A percentile compares a stretch with the other conserved stretches of the same genome.
These are phyloP conservation scores for Siphamia tubifer DNA, from an alignment of 2,113 vertebrate species.

Conservation along the genomic window DNA sequence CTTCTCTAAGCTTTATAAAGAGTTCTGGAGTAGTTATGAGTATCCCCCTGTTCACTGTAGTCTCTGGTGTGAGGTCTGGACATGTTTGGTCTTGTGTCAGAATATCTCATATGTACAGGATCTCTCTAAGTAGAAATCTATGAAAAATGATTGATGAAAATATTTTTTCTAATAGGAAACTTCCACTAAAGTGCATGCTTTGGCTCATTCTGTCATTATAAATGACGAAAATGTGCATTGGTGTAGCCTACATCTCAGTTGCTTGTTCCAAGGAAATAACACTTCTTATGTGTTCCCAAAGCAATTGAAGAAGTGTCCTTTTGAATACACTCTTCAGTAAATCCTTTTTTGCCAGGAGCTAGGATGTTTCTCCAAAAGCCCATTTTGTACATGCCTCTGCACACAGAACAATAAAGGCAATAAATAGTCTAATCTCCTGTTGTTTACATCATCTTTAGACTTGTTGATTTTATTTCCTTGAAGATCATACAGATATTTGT, in stretches of 20 bases:
- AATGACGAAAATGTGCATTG: neutral
- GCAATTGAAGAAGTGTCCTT: neutral
- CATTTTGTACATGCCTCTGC: neutral
- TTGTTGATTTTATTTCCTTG: neutral
- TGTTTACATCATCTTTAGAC: neutral
- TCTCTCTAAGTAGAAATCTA: too few species aligned
- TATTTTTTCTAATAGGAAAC: neutral
- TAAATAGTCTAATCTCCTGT: neutral
- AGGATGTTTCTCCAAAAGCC: neutral
- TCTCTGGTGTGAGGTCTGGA: neutral
- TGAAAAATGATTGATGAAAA: too few species aligned
- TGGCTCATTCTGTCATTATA: neutral
- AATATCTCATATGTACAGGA: too few species aligned
- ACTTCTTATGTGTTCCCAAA: neutral
- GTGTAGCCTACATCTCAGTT: neutral
- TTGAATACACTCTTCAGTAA: neutral
- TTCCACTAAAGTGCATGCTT: neutral
- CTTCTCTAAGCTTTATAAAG: constrained; percentile 7
- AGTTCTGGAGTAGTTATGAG: neutral
- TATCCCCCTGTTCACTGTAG: neutral
- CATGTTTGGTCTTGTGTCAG: neutral
- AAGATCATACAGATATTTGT: neutral
- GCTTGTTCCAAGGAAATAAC: neutral
- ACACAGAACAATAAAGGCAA: neutral
- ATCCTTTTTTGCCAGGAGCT: neutral